Conservation (phyloP, 2,888 invertebrate species). For the Malthinus flaveolus region DNA sequence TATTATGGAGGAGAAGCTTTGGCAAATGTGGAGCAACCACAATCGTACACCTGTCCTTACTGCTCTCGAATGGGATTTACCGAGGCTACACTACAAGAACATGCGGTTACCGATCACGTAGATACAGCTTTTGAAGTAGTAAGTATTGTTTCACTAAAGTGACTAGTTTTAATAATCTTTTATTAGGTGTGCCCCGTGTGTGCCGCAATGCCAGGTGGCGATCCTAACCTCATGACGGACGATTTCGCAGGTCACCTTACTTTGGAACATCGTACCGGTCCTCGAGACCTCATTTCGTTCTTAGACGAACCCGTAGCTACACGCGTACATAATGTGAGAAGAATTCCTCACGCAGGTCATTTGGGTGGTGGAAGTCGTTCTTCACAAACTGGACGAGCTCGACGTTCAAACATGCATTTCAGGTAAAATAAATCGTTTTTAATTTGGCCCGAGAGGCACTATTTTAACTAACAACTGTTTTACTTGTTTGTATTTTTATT, state of each 20-base stretch:
- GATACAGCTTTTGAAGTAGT: conserved; percentile 91
- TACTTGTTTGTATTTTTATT: neutral
- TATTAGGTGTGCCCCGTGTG: conserved; percentile 93
- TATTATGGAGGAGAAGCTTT: conserved; percentile 95
- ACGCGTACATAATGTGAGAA: conserved; percentile 53
- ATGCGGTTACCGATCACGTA: conserved; percentile 88
- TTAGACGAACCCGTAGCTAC: conserved; percentile 87
- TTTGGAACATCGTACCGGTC: conserved; percentile 80
- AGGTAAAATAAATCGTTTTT: no score
- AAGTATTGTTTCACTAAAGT: conserved; percentile 43
- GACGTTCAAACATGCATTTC: conserved; percentile 94
- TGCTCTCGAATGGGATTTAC: conserved; percentile 97
- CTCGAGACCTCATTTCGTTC: conserved; percentile 91
- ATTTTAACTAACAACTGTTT: no score
- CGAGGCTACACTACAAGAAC: conserved; percentile 87
- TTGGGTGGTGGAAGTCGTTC: conserved; percentile 53
- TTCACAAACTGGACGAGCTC: conserved; percentile 61
- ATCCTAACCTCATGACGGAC: conserved; percentile 97
- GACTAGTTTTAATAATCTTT: neutral
- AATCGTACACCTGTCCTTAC: conserved; percentile 96
- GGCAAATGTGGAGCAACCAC: conserved; percentile 87
- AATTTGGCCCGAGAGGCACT: neutral
- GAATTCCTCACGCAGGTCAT: conserved; percentile 50
- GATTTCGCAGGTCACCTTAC: conserved; percentile 97
- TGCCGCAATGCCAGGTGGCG: conserved; percentile 94